Base-by-base conservation (phyloP, 2,797 vertebrate species). In the Leptoclinus maculatus region DNA sequence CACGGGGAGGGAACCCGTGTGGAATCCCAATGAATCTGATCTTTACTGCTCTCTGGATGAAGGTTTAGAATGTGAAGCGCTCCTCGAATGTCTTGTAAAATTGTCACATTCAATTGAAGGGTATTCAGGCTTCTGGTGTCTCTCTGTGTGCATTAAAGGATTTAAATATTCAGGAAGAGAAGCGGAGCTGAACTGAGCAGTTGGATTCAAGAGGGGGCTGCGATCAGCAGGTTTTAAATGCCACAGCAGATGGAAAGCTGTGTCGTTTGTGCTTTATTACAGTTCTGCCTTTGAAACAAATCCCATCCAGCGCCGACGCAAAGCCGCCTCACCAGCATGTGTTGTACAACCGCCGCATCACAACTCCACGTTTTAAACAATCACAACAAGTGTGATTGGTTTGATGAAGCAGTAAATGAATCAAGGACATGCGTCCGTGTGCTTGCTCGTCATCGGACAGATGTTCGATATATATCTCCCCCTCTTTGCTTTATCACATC, bases 141-240 rank as follows among this genome's bases (percentile, higher is more conserved):
- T 80, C 29, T 62, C 76, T 77, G 85, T 64, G 78, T 76, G 85
- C 89, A 83, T 83, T 86, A 87, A 90, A 74, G 87, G 88, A 88
- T 92, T 90, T 88, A 78, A 84, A 91, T 83, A 88, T 87, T 71
- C 76, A 71, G 78, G 64, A 29, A 74, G 84, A 56, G 71, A 86
- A 84, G 81, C 47, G 70, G 76, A 66, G 80, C 86, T 63, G 74
- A 88, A 83, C 62, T 25, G 74, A 86, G 81, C 84, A 53, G 76
- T 77, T 80, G 85, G 83, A 87, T 87, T 81, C 75, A 29, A 2
- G 71, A 74, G 68, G 71, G 65, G 41, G 13, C 13, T 49, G 47
- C 41, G 65, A 87, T 88, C 85, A 88, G 91, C 87, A 89, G 82
- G 51, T 88, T 89, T 87, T 89, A 91, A 91, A 91, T 88, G 87